Base-by-base conservation (phyloP, 1,140 invertebrate species). In the Calliphora vicina region DNA sequence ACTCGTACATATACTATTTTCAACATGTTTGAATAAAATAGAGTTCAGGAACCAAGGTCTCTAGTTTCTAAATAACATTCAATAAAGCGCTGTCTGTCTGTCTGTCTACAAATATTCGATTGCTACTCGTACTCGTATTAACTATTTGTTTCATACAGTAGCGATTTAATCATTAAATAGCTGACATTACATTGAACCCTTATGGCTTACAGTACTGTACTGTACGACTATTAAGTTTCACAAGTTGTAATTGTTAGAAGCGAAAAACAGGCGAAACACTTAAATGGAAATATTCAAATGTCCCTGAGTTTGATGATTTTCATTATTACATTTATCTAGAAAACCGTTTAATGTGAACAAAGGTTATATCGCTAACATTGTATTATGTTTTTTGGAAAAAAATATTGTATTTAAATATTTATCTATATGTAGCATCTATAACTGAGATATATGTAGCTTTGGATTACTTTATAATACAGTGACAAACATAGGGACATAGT, bases 111-210 rank as follows among this genome's bases (percentile, higher is more conserved):
- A 43, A 45, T 45, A 43, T 67, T 67, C 50, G 50, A 57, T 57
- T 67, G 15, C 74, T 35, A 20, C 73, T 17, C 72, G 72, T 15
- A 42, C 73, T 43, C 6, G 23, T 25, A 35, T 42, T 25, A 67
- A 25, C 27, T 67, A 29, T 61, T 20, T 61, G 15, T 9, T 20
- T 5, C 13, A 67, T 45, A 81, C 80, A 81, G 80, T 81, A 81
- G 80, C 80, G 50, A 81, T 81, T 61, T 81, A 81, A 81, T 81
- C 80, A 81, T 71, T 71, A 81, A 78, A 78, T 78, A 43, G 74
- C 74, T 78, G 74, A 78, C 74, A 78, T 78, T 78, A 78, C 74
- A 78, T 43, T 78, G 74, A 78, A 78, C 74, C 74, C 35, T 78
- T 78, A 78, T 43, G 61, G 61, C 61, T 57, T 17, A 17, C 15